Percentiles rank a stretch among this genome's conserved stretches.
Conservation (phyloP, 2,797 vertebrate species). For the Spinibarbus caldwelli region DNA sequence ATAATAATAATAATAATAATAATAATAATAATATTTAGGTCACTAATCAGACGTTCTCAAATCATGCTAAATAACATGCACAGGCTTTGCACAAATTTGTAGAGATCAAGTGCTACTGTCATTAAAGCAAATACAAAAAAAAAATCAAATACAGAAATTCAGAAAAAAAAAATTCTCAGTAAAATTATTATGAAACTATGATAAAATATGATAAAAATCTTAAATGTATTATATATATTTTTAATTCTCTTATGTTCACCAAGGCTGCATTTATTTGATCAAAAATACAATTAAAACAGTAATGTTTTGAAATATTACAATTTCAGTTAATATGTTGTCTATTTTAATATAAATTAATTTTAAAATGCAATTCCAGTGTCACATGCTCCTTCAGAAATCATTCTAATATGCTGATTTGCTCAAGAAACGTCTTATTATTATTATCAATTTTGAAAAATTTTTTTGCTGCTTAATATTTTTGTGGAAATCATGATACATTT, state of each 20-base stretch:
- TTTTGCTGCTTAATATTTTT: neutral
- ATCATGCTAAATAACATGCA: neutral
- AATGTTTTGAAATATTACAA: neutral
- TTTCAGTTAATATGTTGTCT: neutral
- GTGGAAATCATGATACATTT: neutral
- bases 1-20: neutral
- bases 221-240: neutral
- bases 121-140: neutral
- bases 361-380: neutral
- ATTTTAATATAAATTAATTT: neutral
- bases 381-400: neutral
- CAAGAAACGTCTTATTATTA: neutral
- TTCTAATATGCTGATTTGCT: neutral
- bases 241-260: neutral
- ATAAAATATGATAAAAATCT: neutral
- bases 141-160: neutral
- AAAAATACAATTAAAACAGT: neutral
- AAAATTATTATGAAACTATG: neutral
- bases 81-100: neutral
- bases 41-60: neutral
- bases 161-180: no score
- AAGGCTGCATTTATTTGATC: neutral
- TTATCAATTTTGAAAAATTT: neutral
- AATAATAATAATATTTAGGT: neutral
- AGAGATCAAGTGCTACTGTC: neutral